Percentiles rank a stretch among this genome's conserved stretches.
Evolutionary conservation across 2,113 vertebrate species (phyloP).

Genomic region (Ellobius talpinus): DNA sequence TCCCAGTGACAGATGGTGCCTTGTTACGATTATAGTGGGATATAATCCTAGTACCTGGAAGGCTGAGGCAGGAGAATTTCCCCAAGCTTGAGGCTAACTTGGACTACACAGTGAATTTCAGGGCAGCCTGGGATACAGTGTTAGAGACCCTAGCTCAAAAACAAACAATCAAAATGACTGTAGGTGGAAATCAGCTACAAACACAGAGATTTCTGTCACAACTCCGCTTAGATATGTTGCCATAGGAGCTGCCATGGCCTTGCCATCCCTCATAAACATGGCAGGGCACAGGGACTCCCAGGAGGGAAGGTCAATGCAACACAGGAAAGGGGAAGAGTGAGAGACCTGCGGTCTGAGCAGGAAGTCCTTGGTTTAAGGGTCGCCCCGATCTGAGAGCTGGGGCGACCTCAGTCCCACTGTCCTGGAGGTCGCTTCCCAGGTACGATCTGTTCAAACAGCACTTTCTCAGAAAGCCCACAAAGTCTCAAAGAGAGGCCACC

Average conservation of each 20-base stretch:
- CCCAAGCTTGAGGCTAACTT: background rate
- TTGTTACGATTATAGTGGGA: background rate
- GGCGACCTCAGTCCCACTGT: background rate
- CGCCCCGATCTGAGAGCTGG: background rate
- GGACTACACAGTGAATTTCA: background rate
- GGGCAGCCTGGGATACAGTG: background rate
- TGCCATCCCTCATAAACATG: background rate
- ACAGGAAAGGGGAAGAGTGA: background rate
- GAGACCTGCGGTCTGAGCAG: background rate
- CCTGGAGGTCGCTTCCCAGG: background rate
- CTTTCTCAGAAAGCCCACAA: background rate
- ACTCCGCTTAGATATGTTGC: background rate
- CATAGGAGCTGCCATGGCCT: background rate
- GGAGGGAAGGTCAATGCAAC: background rate
- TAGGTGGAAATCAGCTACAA: fast-evolving
- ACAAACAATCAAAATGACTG: background rate
- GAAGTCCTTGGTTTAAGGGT: background rate
- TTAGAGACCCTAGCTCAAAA: background rate
- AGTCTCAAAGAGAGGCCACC: background rate
- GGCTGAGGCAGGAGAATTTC: background rate
- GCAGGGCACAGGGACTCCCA: background rate
- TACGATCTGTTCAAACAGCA: background rate
- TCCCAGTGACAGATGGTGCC: background rate
- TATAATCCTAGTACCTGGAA: background rate
- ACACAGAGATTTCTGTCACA: background rate